Percentiles rank a stretch among this genome's conserved stretches.
Conservation (phyloP, 2,113 vertebrate species). For the Hemiprocne comata region DNA sequence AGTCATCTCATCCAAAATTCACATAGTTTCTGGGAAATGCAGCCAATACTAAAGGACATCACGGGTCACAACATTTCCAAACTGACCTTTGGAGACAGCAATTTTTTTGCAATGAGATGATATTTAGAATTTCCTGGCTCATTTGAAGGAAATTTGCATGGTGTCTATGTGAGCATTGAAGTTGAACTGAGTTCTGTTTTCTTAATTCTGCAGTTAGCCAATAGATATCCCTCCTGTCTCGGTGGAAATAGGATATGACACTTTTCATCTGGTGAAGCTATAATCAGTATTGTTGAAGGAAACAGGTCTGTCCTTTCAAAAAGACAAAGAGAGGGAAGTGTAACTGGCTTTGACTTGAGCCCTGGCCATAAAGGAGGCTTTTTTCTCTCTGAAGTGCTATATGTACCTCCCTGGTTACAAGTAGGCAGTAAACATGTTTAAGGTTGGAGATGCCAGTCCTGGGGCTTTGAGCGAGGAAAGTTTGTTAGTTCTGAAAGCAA, state of each 20-base stretch:
- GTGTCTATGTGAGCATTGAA: slow-evolving; percentile 2
- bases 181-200: slow-evolving; percentile 16
- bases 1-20: background rate
- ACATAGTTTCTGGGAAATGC: background rate
- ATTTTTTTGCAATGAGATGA: background rate
- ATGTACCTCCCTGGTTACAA: background rate
- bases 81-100: slow-evolving; percentile 14
- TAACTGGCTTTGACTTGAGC: background rate
- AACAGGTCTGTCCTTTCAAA: background rate
- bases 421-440: background rate
- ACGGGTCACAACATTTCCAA: slow-evolving; percentile 35
- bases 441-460: background rate
- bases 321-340: background rate
- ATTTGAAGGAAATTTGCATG: slow-evolving; percentile 32
- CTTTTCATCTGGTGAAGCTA: slow-evolving; percentile 25
- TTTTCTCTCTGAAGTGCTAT: background rate
- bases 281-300: background rate
- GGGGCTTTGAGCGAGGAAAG: background rate
- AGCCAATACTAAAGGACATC: slow-evolving; percentile 34
- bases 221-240: background rate
- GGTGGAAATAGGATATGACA: slow-evolving; percentile 21
- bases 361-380: background rate
- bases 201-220: background rate
- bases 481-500: background rate
- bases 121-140: slow-evolving; percentile 50